These are phyloP conservation scores for Epistrophe eligans DNA, from an alignment of 2,888 invertebrate genomes.

Conservation along the genomic window DNA sequence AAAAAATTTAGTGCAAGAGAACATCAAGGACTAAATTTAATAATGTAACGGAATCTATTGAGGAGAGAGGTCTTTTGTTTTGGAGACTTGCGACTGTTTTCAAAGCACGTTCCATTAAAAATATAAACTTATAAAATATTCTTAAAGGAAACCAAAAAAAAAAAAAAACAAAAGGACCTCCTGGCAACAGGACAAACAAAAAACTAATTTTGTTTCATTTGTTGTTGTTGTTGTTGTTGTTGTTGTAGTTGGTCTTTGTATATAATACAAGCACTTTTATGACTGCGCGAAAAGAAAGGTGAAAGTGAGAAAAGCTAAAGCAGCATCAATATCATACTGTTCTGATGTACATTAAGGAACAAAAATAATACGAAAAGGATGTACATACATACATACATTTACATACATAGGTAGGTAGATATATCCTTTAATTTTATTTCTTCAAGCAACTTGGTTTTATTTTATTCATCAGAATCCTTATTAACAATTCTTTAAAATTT, in stretches of 20 bases:
- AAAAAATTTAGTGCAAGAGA: constrained; percentile 37
- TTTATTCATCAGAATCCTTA: constrained; percentile 46
- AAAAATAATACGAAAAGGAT: background rate
- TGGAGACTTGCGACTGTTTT: constrained; percentile 7
- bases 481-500: constrained; percentile 61
- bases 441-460: constrained; percentile 8
- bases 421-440: constrained; percentile 46
- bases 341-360: background rate
- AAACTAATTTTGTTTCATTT: constrained; percentile 13
- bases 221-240: background rate
- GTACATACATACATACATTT: too few species aligned
- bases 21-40: constrained; percentile 67
- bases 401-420: too few species aligned
- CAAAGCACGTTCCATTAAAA: constrained; percentile 38
- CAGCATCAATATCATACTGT: background rate
- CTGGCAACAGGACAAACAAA: constrained; percentile 16
- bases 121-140: constrained; percentile 16
- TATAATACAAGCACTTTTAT: constrained; percentile 38
- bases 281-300: constrained; percentile 54
- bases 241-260: background rate
- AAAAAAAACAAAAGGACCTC: background rate
- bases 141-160: constrained; percentile 7
- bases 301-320: constrained; percentile 37
- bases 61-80: constrained; percentile 50
- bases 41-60: constrained; percentile 72